phyloP scores from a whole-genome alignment of 1,140 invertebrate genomes.

The Asbolus verrucosus region DNA sequence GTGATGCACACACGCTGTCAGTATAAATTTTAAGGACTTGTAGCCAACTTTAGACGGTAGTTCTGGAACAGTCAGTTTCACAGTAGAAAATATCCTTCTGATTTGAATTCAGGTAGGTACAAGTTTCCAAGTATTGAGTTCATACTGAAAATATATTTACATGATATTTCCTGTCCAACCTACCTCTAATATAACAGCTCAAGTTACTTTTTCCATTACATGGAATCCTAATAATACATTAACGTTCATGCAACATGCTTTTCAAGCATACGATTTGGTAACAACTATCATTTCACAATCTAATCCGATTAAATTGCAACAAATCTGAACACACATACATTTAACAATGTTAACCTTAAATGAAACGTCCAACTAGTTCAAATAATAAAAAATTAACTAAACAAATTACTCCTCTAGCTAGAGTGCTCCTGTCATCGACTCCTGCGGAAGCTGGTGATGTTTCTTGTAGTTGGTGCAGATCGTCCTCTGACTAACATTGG shows the following conservation, averaged over 20 bases:
- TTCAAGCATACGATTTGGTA: slow-evolving; percentile 15
- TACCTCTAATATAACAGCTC: slow-evolving; percentile 22
- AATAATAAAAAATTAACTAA: slow-evolving; percentile 20
- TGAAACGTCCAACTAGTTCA: neutral
- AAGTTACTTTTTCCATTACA: slow-evolving; percentile 31
- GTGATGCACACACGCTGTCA: no score
- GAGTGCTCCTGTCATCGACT: slow-evolving; percentile 59
- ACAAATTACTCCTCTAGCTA: slow-evolving; percentile 51
- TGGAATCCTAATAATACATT: slow-evolving; percentile 9
- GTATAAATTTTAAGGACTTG: no score
- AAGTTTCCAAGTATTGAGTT: no score
- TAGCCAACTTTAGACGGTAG: no score
- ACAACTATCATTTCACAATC: slow-evolving; percentile 22
- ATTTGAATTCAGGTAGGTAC: no score
- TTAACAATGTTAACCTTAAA: slow-evolving; percentile 19
- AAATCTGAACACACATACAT: slow-evolving; percentile 20
- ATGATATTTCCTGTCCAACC: slow-evolving; percentile 4
- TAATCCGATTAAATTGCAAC: slow-evolving; percentile 36
- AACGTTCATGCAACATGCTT: slow-evolving; percentile 32
- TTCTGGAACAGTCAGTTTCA: no score
- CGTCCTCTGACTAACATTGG: slow-evolving; percentile 58
- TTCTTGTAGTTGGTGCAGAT: slow-evolving; percentile 58
- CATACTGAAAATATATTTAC: slow-evolving; percentile 26
- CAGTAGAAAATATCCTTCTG: no score
- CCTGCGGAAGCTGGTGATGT: slow-evolving; percentile 62